phyloP scores from a whole-genome alignment of 2,113 vertebrate genomes.

The Chinchilla lanigera region DNA sequence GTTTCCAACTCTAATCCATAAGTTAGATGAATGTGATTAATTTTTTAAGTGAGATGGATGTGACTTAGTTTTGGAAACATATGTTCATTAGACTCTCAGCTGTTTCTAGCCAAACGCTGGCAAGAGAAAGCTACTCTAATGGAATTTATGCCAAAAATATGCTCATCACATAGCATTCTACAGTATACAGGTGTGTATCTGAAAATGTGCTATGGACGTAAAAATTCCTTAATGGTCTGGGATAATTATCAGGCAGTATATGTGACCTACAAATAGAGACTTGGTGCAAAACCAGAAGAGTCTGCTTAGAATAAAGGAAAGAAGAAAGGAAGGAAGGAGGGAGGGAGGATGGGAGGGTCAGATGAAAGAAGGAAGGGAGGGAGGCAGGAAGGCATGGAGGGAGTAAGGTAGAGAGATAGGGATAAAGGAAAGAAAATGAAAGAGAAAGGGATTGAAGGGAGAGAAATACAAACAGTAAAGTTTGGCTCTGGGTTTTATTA shows the following conservation, averaged over 20 bases:
- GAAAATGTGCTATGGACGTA: background rate
- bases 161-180: background rate
- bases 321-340: background rate
- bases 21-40: background rate
- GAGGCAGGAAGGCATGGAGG: too few relatives aligned
- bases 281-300: background rate
- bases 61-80: slow-evolving; percentile 46
- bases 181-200: background rate
- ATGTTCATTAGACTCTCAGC: background rate
- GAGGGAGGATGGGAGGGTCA: too few relatives aligned
- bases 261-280: background rate
- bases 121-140: background rate
- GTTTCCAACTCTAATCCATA: slow-evolving; percentile 3
- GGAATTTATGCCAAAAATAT: background rate
- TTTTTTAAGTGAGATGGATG: slow-evolving; percentile 42
- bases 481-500: background rate
- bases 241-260: background rate
- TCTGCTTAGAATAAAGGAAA: background rate
- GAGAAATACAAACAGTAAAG: background rate
- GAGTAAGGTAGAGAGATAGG: too few relatives aligned
- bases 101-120: slow-evolving; percentile 38
- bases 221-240: background rate
- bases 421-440: background rate
- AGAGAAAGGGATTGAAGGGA: background rate
- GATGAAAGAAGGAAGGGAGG: rapidly evolving